These are phyloP conservation scores for Ellobius talpinus DNA, from an alignment of 2,113 vertebrate genomes.

Conservation along the genomic window DNA sequence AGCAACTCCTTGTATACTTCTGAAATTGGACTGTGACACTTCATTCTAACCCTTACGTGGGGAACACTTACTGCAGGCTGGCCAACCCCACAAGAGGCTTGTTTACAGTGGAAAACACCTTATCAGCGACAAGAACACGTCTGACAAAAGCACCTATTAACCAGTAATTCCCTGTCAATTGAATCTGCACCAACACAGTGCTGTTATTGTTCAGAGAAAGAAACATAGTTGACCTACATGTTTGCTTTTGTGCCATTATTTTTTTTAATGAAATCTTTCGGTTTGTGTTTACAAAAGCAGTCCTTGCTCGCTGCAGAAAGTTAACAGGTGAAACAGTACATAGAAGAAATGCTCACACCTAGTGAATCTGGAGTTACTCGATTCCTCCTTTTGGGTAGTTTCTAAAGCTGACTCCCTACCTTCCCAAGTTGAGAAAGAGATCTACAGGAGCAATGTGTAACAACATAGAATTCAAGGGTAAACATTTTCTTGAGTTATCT, in stretches of 20 bases:
- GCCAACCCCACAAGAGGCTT: constrained; percentile 28
- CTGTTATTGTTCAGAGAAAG: constrained; percentile 65
- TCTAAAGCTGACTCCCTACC: constrained; percentile 12
- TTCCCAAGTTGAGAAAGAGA: constrained; percentile 40
- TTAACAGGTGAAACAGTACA: constrained; percentile 56
- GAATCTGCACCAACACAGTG: constrained; percentile 57
- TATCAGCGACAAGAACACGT: constrained; percentile 63
- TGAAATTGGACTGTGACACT: background rate
- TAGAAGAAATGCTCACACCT: constrained; percentile 51
- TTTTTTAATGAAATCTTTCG: constrained; percentile 56
- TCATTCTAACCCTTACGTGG: background rate
- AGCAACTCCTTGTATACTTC: background rate
- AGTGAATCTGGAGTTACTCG: constrained; percentile 60
- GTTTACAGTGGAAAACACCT: constrained; percentile 66
- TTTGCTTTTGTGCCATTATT: constrained; percentile 61
- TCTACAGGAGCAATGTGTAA: constrained; percentile 43
- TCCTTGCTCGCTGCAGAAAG: constrained; percentile 58
- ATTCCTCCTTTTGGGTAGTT: constrained; percentile 52
- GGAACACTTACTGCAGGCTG: background rate
- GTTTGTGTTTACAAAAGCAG: constrained; percentile 65
- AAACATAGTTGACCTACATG: constrained; percentile 64
- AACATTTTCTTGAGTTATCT: background rate
- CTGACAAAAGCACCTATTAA: constrained; percentile 63
- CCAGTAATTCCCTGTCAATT: constrained; percentile 53
- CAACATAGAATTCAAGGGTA: background rate